Evolutionary conservation across 1,140 invertebrate genomes (phyloP).

Genomic region (Zaprionus ghesquierei): DNA sequence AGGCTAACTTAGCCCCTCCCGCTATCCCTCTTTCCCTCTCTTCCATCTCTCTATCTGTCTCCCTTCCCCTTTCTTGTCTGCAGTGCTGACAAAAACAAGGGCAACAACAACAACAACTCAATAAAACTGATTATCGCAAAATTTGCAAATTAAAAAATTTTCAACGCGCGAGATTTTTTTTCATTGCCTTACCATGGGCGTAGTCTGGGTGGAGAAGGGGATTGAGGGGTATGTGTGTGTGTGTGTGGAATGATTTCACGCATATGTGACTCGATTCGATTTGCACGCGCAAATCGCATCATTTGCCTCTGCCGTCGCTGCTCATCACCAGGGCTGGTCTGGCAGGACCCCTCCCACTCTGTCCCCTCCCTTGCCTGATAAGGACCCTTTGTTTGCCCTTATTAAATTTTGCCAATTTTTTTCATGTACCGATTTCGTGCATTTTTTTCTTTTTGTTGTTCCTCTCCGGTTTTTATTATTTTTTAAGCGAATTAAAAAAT

Average conservation of each 20-base stretch:
- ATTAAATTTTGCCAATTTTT: slow-evolving; percentile 75
- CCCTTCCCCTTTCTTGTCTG: not conserved
- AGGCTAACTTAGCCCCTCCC: not conserved
- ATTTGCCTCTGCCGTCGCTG: slow-evolving; percentile 24
- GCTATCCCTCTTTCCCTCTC: not conserved
- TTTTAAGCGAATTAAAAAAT: slow-evolving; percentile 71
- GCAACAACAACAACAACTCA: slow-evolving; percentile 49
- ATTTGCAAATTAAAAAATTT: slow-evolving; percentile 70
- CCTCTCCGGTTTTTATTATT: slow-evolving; percentile 27
- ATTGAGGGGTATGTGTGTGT: not conserved
- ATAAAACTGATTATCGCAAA: slow-evolving; percentile 79
- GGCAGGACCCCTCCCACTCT: not conserved
- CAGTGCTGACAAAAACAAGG: not conserved
- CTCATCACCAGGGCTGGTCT: slow-evolving; percentile 21
- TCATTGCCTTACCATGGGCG: not conserved
- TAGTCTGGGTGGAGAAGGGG: not conserved
- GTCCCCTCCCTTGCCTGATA: not conserved
- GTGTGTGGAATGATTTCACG: slow-evolving; percentile 62
- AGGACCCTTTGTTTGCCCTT: slow-evolving; percentile 59
- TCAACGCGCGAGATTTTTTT: slow-evolving; percentile 11
- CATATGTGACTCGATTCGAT: slow-evolving; percentile 77
- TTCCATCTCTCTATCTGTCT: not conserved
- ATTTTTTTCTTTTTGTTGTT: slow-evolving; percentile 16
- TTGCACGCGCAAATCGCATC: slow-evolving; percentile 63
- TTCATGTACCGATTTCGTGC: slow-evolving; percentile 10